phyloP scores from a whole-genome alignment of 2,797 vertebrate genomes.

The Gouania willdenowi region DNA sequence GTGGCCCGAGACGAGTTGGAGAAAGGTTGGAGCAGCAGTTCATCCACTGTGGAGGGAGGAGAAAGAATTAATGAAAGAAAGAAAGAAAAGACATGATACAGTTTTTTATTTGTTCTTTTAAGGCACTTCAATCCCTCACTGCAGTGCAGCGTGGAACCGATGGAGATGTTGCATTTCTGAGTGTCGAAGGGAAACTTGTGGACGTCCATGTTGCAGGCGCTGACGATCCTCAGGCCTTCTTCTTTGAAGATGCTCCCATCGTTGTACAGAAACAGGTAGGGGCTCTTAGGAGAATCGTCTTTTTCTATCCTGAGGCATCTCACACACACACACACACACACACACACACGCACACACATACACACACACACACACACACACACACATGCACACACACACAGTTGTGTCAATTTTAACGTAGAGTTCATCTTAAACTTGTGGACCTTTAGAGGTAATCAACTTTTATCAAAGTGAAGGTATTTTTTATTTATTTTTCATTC shows the following conservation, averaged over 20 bases:
- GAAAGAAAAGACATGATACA: background rate
- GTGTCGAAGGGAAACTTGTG: slow-evolving; percentile 74
- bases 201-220: slow-evolving; percentile 64
- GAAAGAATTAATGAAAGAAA: background rate
- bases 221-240: slow-evolving; percentile 43
- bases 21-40: slow-evolving; percentile 45
- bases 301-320: slow-evolving; percentile 47
- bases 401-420: too few species aligned
- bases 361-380: too few species aligned
- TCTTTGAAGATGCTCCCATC: slow-evolving; percentile 32
- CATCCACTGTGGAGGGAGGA: slow-evolving; percentile 33
- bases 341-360: background rate
- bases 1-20: slow-evolving; percentile 67
- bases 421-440: too few species aligned
- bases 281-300: slow-evolving; percentile 38
- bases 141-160: slow-evolving; percentile 27
- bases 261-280: slow-evolving; percentile 21
- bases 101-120: too few species aligned
- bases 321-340: slow-evolving; percentile 5
- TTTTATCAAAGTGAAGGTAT: too few species aligned
- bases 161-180: slow-evolving; percentile 58
- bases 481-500: too few species aligned
- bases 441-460: too few species aligned
- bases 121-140: slow-evolving; percentile 29
- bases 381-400: too few species aligned